These are phyloP conservation scores for Geopemphigus sp. DNA, from an alignment of 1,140 invertebrate genomes.

Conservation along the genomic window DNA sequence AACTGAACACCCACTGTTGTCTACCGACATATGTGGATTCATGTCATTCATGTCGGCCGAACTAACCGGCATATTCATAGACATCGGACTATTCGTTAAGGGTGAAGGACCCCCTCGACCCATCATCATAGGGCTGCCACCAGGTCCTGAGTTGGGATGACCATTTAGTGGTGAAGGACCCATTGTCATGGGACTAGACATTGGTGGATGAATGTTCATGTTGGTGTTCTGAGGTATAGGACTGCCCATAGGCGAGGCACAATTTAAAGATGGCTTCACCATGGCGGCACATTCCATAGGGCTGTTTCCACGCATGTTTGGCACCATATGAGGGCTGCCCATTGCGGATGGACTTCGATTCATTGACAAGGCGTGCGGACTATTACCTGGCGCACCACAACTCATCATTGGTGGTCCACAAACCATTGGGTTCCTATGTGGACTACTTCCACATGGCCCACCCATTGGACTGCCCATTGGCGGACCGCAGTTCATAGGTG, in stretches of 20 bases:
- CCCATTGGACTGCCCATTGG: conserved; percentile 65
- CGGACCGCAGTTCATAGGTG: conserved; percentile 61
- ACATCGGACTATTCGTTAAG: conserved; percentile 48
- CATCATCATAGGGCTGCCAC: conserved; percentile 47
- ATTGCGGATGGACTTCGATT: conserved; percentile 53
- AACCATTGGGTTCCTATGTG: conserved; percentile 51
- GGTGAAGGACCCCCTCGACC: conserved; percentile 45
- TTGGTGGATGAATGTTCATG: conserved; percentile 57
- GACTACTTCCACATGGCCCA: conserved; percentile 54
- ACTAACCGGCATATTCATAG: conserved; percentile 44
- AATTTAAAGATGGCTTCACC: conserved; percentile 44
- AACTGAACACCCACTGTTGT: conserved; percentile 47
- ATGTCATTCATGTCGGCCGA: conserved; percentile 43
- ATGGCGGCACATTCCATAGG: conserved; percentile 52
- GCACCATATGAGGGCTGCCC: conserved; percentile 54
- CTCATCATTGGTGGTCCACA: conserved; percentile 57
- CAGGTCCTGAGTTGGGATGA: conserved; percentile 53
- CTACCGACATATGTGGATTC: conserved; percentile 36
- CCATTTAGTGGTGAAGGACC: conserved; percentile 50
- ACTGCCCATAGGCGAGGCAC: conserved; percentile 54
- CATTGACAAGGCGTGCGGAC: conserved; percentile 53
- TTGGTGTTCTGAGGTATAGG: conserved; percentile 52
- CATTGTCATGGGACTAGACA: conserved; percentile 58
- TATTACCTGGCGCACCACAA: conserved; percentile 56
- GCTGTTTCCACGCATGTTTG: conserved; percentile 57